Evolutionary conservation across 2,113 vertebrate genomes (phyloP).

Genomic region (Noctilio leporinus): DNA sequence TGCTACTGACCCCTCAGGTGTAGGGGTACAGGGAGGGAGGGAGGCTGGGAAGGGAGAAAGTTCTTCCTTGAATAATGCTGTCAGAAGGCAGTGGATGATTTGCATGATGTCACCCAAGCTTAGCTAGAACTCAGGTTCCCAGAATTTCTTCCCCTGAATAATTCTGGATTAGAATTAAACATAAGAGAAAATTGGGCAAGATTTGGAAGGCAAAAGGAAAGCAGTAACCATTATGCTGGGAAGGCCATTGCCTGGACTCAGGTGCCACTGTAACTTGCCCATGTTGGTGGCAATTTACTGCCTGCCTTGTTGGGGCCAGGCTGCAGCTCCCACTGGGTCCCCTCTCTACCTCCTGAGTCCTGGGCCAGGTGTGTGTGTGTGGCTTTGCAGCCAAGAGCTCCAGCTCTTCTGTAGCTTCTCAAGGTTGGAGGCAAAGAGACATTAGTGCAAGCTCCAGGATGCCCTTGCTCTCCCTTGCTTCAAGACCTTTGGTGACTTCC

Average conservation of each 20-base stretch:
- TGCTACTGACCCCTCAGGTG: background rate
- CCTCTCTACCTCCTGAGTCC: background rate
- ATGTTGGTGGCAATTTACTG: rapidly evolving
- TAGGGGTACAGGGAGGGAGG: background rate
- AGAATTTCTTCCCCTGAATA: background rate
- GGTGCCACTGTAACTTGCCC: background rate
- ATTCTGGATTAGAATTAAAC: background rate
- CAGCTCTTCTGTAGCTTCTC: background rate
- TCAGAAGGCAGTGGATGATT: background rate
- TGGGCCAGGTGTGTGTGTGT: rapidly evolving
- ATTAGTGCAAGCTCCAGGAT: background rate
- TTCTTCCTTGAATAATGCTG: background rate
- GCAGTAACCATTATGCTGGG: background rate
- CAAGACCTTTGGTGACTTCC: background rate
- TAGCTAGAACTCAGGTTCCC: background rate
- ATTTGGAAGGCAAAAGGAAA: background rate
- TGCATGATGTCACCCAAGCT: background rate
- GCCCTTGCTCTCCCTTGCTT: background rate
- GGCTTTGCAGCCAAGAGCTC: rapidly evolving
- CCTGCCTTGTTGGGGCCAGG: background rate
- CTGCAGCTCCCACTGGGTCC: background rate
- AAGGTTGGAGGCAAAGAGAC: background rate
- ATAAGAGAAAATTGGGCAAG: background rate
- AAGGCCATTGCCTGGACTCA: background rate
- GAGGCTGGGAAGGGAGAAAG: background rate